Conservation (phyloP, 1,140 invertebrate species). For the Drosophila arizonae region DNA sequence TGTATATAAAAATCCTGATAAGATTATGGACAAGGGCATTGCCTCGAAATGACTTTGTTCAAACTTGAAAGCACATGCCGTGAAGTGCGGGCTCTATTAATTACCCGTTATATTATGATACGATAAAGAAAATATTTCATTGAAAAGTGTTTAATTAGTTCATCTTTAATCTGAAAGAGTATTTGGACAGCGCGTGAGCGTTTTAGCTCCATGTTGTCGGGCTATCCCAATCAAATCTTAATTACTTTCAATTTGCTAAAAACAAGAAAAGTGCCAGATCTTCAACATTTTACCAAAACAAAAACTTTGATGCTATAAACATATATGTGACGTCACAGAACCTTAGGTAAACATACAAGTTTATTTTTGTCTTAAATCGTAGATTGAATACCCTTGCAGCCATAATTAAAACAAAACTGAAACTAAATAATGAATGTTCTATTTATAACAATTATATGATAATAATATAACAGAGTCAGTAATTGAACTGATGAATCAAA, state of each 20-base stretch:
- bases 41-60: constrained; percentile 19
- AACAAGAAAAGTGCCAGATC: not conserved
- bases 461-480: not conserved
- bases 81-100: constrained; percentile 28
- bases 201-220: not conserved
- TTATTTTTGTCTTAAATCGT: not conserved
- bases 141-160: not conserved
- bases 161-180: not conserved
- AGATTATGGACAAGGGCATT: constrained; percentile 40
- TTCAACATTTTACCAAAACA: not conserved
- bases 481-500: constrained; percentile 44
- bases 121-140: not conserved
- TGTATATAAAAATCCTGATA: constrained; percentile 16
- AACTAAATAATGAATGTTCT: not conserved
- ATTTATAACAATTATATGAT: not conserved
- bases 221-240: constrained; percentile 7
- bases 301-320: not conserved
- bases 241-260: constrained; percentile 2
- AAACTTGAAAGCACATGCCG: not conserved
- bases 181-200: constrained; percentile 3
- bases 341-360: constrained; percentile 2
- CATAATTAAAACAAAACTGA: not conserved
- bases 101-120: not conserved
- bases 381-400: not conserved
- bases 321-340: constrained; percentile 14